phyloP scores from a whole-genome alignment of 2,888 invertebrate genomes.

The Biston stratarius region DNA sequence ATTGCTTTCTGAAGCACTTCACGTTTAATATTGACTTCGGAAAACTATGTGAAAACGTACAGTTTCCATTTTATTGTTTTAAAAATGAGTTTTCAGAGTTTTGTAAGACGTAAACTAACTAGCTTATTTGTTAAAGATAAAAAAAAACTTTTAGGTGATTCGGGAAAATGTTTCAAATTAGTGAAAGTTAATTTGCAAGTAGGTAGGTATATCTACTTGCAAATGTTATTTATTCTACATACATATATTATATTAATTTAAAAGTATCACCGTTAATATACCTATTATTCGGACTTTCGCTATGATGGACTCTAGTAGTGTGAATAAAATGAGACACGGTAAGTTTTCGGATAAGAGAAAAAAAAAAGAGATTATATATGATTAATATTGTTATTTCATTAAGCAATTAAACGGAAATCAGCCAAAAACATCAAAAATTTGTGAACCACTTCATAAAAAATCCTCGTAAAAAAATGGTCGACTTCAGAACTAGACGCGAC shows the following conservation, averaged over 20 bases:
- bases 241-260: no score
- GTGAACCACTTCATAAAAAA: neutral
- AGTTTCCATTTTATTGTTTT: constrained; percentile 18
- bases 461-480: neutral
- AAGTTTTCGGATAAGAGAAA: no score
- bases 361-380: no score
- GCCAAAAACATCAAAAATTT: neutral
- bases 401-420: neutral
- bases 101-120: neutral
- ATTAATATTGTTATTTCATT: neutral
- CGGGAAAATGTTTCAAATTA: neutral
- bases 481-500: neutral
- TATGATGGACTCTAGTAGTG: no score
- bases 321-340: no score
- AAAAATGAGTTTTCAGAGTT: constrained; percentile 14
- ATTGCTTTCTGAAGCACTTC: constrained; percentile 35
- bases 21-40: constrained; percentile 30
- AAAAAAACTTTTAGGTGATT: no score
- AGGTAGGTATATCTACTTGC: no score
- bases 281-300: no score
- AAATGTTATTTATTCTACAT: no score
- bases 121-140: neutral
- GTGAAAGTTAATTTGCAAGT: no score
- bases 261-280: no score
- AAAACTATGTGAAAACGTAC: constrained; percentile 6